A percentile compares a stretch with the other conserved stretches of the same genome.
phyloP scores from a whole-genome alignment of 2,888 invertebrate species.

The Lucinisca nassula region DNA sequence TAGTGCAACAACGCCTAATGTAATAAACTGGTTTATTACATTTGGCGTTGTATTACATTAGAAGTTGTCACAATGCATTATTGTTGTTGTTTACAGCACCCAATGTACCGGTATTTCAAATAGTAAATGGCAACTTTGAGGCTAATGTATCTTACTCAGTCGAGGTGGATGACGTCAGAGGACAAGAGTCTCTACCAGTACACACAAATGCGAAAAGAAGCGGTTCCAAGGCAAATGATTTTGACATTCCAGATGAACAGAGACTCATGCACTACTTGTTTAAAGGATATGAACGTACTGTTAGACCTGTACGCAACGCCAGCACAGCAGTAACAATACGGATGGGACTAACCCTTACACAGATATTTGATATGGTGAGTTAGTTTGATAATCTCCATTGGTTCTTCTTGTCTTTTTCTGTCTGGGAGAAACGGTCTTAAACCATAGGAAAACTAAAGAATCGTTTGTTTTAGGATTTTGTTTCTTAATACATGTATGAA shows the following conservation, averaged over 20 bases:
- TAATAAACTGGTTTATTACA: too few species aligned
- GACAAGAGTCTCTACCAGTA: background rate
- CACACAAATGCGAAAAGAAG: too few species aligned
- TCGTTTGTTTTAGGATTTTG: too few species aligned
- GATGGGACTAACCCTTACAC: slow-evolving; percentile 89
- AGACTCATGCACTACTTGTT: slow-evolving; percentile 88
- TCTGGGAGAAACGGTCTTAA: too few species aligned
- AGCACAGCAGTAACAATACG: slow-evolving; percentile 88
- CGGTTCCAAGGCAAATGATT: background rate
- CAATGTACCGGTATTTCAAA: background rate
- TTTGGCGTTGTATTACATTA: too few species aligned
- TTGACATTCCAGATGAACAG: slow-evolving; percentile 86
- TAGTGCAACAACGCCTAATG: too few species aligned
- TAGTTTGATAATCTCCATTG: too few species aligned
- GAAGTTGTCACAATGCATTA: too few species aligned
- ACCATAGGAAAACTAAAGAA: too few species aligned
- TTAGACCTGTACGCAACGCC: slow-evolving; percentile 89
- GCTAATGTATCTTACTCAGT: background rate
- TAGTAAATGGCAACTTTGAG: background rate
- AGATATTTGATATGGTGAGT: slow-evolving; percentile 90
- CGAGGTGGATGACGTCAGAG: background rate
- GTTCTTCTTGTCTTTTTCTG: too few species aligned
- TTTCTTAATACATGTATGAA: too few species aligned
- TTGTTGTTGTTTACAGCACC: background rate
- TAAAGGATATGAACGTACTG: slow-evolving; percentile 89